Base-by-base conservation (phyloP, 2,888 invertebrate genomes). In the Blomia tropicalis region DNA sequence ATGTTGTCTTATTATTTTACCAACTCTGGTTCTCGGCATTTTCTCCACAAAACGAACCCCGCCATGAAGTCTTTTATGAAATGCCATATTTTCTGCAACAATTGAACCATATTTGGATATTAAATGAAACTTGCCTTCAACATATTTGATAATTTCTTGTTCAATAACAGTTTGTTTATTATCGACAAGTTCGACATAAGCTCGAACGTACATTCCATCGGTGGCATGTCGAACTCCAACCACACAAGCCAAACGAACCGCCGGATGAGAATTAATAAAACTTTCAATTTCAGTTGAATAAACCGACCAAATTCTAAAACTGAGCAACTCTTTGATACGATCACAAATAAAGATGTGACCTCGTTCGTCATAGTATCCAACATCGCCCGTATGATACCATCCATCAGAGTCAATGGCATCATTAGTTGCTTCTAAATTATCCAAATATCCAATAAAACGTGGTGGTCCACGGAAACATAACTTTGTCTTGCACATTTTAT, bases 241-340 rank as follows among this genome's bases (percentile, higher is more conserved):
- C 11, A 58, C 43, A 27, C 41, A 32, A 19, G 22, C 59, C 11
- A n/a, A 17, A 17, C 7, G 2, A 4, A 58, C 43, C 14, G 59
- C 59, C 14, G 1, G n/a, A 27, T 58, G 59, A 43, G 43, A 14
- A 2, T 11, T 1, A 14, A 58, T 17, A 27, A 58, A 58, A 7
- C 41, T 19, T 43, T 58, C 59, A 43, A 58, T 44, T 41, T 58
- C 59, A 5, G 36, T 2, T 4, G 59, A 41, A 2, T 17, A 17
- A 14, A 58, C 23, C 2, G 47, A n/a, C 43, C 29, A 58, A 27
- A 7, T 3, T 2, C 29, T 53, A 22, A 25, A 58, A n/a, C 41
- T 58, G 41, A 44, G 44, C 36, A 58, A n/a, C 22, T 58, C 59
- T 41, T 58, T 58, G 59, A 58, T 58, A 22, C 59, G 32, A 41